Evolutionary conservation across 2,797 vertebrate species (phyloP), one percentile per base, ranked within the genome.

Genomic region (Chelon auratus): DNA sequence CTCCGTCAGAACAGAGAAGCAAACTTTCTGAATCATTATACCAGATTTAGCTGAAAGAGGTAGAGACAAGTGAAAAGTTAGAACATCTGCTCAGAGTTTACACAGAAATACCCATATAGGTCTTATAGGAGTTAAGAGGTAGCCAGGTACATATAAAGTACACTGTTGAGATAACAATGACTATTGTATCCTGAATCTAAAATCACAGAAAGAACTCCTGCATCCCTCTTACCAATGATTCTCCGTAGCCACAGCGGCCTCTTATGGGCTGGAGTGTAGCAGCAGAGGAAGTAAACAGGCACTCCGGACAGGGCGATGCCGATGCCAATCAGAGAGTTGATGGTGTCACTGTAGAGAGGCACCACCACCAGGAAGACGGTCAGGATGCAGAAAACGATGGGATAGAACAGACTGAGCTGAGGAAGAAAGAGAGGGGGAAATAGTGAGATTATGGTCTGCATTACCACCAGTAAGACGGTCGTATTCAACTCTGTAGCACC

Each of bases 281-380:
- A 87, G 88, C 96, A 93, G n/a, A 98, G 90, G 91, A 95, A 95
- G 90, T 97, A 98, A 24, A 98, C 94, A 0, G 97, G 97, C 18
- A 98, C 82, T 3, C 96, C 97, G 0, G 96, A 98, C 22, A 96
- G 92, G 1, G 96, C 96, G 0, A 98, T 98, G 79, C 85, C 94
- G 1, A 97, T 95, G 66, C 97, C 96, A 0, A 97, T 98, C 81
- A 97, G 90, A 3, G 97, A 97, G 90, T 97, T 98, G 80, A 95
- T 47, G 39, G 96, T 95, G 81, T 98, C 96, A 0, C 95, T 97
- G 87, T 97, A 98, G 71, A 98, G 95, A 1, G 97, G 97, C 11
- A 98, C 95, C 3, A 95, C 96, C 89, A 98, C 96, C 85, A 98
- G 94, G 93, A 98, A 98, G 84, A 97, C 1, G 22, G 96, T 96